Base-by-base conservation (phyloP, 2,113 vertebrate genomes). In the Tympanuchus pallidicinctus region DNA sequence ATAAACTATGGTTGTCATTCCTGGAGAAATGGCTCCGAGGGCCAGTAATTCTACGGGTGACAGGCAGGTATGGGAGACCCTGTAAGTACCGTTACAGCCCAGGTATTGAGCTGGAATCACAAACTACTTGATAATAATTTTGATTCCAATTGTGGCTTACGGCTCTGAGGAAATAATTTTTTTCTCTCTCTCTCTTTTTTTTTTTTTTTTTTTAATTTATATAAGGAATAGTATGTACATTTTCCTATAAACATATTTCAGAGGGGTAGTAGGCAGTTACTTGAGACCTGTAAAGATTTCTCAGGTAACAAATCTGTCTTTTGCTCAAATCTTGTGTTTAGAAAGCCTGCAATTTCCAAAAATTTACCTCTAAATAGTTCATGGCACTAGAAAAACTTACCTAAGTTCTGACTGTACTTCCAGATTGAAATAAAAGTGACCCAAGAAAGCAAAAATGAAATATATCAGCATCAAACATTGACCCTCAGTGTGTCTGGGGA, bases 91-190 rank as follows among this genome's bases (percentile, higher is more conserved):
- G 48, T 22, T 70, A 70, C 28, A 93, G 78, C 50, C 61, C 70
- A 27, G 28, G 10, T 72, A 70, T 18, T 0, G 7, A 38, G 38
- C 65, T 78, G 52, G 57, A 87, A 60, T 45, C 86, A 89, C 86
- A 70, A 91, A 93, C 78, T 56, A 11, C n/a, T 88, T 60, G 0
- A 2, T n/a, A 91, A 88, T 83, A 52, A 91, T 86, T 92, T 8
- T n/a, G 34, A 80, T 76, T 93, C 50, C 75, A 82, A 21, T 59
- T 0, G 2, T 24, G 10, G 19, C 13, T 88, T 88, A 63, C 52
- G 65, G 75, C 85, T 84, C 88, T n/a, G 60, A 91, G 84, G 84
- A 95, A 96, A 95, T 80, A 42, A 60, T 91, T 94, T 57, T 79
- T 59, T 4, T n/a, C n/a, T n/a, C n/a, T n/a, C n/a, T 27, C 38